Percentiles rank a stretch among this genome's conserved stretches.
phyloP scores from a whole-genome alignment of 2,888 invertebrate species.

The Acrocyrtus sp. region DNA sequence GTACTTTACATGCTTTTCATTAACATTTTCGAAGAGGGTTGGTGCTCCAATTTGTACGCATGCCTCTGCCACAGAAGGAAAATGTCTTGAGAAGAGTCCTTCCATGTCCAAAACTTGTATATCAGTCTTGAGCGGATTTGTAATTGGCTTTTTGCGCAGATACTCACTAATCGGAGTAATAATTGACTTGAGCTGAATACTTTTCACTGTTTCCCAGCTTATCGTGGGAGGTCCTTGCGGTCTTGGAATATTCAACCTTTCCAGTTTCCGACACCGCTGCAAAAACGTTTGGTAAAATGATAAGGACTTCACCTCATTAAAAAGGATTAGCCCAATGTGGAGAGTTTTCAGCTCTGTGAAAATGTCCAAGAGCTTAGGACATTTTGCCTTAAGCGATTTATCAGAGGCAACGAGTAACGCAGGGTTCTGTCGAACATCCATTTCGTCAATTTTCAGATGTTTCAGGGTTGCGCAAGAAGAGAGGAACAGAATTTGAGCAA shows the following conservation, averaged over 20 bases:
- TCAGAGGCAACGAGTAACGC: slow-evolving; percentile 25
- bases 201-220: slow-evolving; percentile 25
- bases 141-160: slow-evolving; percentile 26
- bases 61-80: slow-evolving; percentile 23
- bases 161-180: slow-evolving; percentile 24
- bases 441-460: slow-evolving; percentile 24
- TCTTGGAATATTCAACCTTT: slow-evolving; percentile 21
- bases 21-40: slow-evolving; percentile 25
- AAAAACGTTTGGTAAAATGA: slow-evolving; percentile 32
- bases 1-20: slow-evolving; percentile 43
- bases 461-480: slow-evolving; percentile 16
- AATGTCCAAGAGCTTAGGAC: slow-evolving; percentile 25
- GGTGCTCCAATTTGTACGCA: slow-evolving; percentile 6
- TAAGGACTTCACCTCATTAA: slow-evolving; percentile 19
- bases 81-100: slow-evolving; percentile 26
- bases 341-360: slow-evolving; percentile 19
- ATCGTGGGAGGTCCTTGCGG: slow-evolving; percentile 17
- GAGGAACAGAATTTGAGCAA: slow-evolving; percentile 26
- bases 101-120: slow-evolving; percentile 20
- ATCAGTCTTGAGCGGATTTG: slow-evolving; percentile 22
- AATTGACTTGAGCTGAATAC: slow-evolving; percentile 18
- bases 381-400: slow-evolving; percentile 23
- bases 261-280: slow-evolving; percentile 18
- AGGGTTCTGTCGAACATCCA: slow-evolving; percentile 31
- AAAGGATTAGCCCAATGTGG: slow-evolving; percentile 20